Base-by-base conservation (phyloP, 2,888 invertebrate genomes). In the Trissoscelio sp. region DNA sequence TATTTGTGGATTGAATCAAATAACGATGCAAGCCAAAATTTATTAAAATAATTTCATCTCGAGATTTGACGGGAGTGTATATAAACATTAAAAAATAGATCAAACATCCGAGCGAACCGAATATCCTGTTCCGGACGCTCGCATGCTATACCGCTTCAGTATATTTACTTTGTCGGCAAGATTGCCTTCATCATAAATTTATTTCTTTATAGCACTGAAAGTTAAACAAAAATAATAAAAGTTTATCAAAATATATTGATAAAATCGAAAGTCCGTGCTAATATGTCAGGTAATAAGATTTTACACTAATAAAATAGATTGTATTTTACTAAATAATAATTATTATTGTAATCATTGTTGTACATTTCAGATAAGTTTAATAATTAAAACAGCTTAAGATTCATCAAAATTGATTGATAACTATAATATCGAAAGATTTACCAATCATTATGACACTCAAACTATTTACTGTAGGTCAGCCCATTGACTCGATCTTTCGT, bases 91-190 rank as follows among this genome's bases (percentile, higher is more conserved):
- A 37, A 51, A 62, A 62, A 73, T 37, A 62, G 37, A 62, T 73
- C 53, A 62, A 73, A 73, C 48, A 57, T 67, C 28, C 34, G 9
- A 55, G 39, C 22, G 62, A 39, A 11, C 9, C 51, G 28, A 62
- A 64, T 46, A 55, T 74, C 46, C 73, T 28, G 46, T 46, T 73
- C 44, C 34, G 31, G 34, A 24, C 53, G 44, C 66, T 9, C 48
- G 58, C 39, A n/a, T n/a, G n/a, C n/a, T n/a, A 24, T 67, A 55
- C 24, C 37, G 51, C 37, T 28, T 37, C 18, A 12, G 58, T 46
- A 51, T 75, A 57, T 75, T 75, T 75, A 75, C 75, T 55, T 20
- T 55, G 6, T 44, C 55, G 44, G 44, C 42, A 22, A 69, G 31
- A 55, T 69, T 55, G 69, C 69, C 51, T 55, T 44, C 51, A 57